Conservation (phyloP, 1,140 invertebrate genomes). For the Limonius californicus region DNA sequence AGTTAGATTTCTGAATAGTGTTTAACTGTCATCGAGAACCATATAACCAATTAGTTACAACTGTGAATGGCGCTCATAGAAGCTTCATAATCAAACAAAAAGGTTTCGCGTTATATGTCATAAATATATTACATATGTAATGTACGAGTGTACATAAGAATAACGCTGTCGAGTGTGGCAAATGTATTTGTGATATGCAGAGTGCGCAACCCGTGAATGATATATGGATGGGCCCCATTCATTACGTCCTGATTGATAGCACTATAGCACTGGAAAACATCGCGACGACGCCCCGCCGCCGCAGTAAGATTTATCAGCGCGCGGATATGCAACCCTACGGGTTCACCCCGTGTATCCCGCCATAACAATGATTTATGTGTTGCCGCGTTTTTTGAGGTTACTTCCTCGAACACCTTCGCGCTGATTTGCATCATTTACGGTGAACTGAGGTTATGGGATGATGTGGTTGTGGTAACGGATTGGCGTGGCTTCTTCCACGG, state of each 20-base stretch:
- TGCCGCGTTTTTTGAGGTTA: not conserved
- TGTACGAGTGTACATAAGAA: not conserved
- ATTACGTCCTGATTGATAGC: constrained; percentile 10
- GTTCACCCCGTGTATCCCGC: not conserved
- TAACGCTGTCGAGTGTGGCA: not conserved
- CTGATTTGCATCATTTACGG: too few relatives aligned
- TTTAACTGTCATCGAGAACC: too few relatives aligned
- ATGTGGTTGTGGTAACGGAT: not conserved
- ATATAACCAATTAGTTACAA: too few relatives aligned
- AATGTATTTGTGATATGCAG: constrained; percentile 14
- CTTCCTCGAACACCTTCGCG: not conserved
- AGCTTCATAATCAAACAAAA: too few relatives aligned
- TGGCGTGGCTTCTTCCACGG: not conserved
- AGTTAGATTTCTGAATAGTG: too few relatives aligned
- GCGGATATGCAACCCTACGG: not conserved
- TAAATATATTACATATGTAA: not conserved
- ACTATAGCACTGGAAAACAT: constrained; percentile 2
- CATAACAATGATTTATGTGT: constrained; percentile 9
- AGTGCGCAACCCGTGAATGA: constrained; percentile 17
- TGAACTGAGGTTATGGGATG: too few relatives aligned
- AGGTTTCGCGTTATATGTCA: too few relatives aligned
- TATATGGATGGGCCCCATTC: constrained; percentile 7
- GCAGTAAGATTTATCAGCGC: not conserved
- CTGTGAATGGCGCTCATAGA: too few relatives aligned
- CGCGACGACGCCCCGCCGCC: constrained; percentile 8